These are phyloP conservation scores for Dallia pectoralis DNA, from an alignment of 2,797 vertebrate genomes.

Conservation along the genomic window DNA sequence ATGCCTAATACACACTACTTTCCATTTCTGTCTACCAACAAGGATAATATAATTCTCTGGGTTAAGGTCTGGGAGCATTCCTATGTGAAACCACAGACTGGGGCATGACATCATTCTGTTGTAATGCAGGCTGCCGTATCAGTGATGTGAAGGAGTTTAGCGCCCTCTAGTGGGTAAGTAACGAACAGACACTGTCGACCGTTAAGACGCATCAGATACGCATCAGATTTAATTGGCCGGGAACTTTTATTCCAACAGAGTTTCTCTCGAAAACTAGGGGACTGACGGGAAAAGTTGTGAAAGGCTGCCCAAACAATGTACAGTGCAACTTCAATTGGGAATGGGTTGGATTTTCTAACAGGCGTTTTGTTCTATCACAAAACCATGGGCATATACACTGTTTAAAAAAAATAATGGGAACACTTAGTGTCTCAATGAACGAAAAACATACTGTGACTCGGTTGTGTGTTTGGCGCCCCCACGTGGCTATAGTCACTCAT, in stretches of 20 bases:
- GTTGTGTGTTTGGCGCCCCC: too few relatives aligned
- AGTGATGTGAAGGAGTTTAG: slow-evolving; percentile 18
- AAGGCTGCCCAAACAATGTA: not conserved
- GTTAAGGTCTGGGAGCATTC: slow-evolving; percentile 50
- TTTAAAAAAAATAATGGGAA: too few relatives aligned
- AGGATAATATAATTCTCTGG: slow-evolving; percentile 60
- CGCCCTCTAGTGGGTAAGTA: slow-evolving; percentile 60
- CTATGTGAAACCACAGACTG: slow-evolving; percentile 42
- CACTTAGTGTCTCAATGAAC: too few relatives aligned
- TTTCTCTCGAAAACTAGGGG: too few relatives aligned
- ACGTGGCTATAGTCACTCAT: too few relatives aligned
- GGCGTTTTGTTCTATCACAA: not conserved
- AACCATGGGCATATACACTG: too few relatives aligned
- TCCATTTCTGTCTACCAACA: slow-evolving; percentile 52
- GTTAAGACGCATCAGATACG: too few relatives aligned
- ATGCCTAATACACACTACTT: slow-evolving; percentile 36
- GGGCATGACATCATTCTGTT: slow-evolving; percentile 36
- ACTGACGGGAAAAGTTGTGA: too few relatives aligned
- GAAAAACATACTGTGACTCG: too few relatives aligned
- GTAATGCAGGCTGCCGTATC: slow-evolving; percentile 27
- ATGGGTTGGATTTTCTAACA: not conserved
- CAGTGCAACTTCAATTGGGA: slow-evolving; percentile 30
- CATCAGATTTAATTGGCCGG: too few relatives aligned
- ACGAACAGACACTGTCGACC: not conserved
- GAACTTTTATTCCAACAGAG: too few relatives aligned